These are phyloP conservation scores for Esox lucius DNA, from an alignment of 2,797 vertebrate genomes.

Conservation along the genomic window DNA sequence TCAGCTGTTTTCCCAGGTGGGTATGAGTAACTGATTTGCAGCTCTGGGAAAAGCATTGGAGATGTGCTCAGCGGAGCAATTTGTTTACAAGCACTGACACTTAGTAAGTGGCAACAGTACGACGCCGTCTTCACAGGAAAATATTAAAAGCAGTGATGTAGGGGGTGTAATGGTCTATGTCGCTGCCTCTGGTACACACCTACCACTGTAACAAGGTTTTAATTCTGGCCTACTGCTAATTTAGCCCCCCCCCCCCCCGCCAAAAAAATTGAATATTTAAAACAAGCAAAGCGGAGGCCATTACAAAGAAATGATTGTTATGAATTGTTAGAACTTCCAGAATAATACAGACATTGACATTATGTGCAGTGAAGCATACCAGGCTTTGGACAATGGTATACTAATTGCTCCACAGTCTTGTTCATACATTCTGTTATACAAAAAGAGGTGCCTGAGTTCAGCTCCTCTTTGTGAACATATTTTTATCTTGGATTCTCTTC, in stretches of 20 bases:
- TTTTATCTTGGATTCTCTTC: background rate
- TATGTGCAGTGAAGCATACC: background rate
- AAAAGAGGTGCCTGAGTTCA: background rate
- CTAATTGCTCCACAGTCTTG: background rate
- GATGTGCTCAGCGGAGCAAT: background rate
- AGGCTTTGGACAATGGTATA: background rate
- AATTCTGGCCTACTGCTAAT: too few species aligned
- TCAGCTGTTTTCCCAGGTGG: slow-evolving; percentile 64
- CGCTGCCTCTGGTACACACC: too few species aligned
- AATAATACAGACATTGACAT: slow-evolving; percentile 1
- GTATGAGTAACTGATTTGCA: background rate
- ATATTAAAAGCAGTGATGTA: background rate
- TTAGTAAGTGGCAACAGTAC: background rate
- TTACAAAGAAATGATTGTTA: background rate
- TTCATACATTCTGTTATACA: background rate
- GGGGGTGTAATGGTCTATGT: too few species aligned
- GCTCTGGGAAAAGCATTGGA: background rate
- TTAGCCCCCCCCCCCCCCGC: too few species aligned
- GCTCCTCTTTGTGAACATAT: background rate
- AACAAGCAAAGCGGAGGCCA: background rate
- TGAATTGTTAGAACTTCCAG: slow-evolving; percentile 22
- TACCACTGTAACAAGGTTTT: too few species aligned
- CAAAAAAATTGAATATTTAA: background rate
- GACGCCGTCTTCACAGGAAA: background rate
- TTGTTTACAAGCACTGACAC: background rate